Evolutionary conservation across 2,888 invertebrate genomes (phyloP).

Genomic region (Cephus rjabovi): DNA sequence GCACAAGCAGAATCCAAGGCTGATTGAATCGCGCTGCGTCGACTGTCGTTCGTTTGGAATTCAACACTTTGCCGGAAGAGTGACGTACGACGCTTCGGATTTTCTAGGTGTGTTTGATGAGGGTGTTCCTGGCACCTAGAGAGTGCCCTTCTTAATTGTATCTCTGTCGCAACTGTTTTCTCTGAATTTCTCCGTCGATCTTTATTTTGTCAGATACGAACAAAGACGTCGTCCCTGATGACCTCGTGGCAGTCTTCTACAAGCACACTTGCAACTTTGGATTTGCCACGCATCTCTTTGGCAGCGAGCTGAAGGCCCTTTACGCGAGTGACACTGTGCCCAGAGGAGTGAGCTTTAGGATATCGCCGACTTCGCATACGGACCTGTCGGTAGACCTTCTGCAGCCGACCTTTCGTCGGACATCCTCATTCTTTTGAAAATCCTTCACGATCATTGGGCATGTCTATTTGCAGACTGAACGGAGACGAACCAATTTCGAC

Average conservation of each 20-base stretch:
- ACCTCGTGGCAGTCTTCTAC: slow-evolving; percentile 92
- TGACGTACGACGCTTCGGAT: slow-evolving; percentile 89
- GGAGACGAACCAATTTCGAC: slow-evolving; percentile 90
- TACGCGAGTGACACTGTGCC: slow-evolving; percentile 81
- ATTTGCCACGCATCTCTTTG: slow-evolving; percentile 96
- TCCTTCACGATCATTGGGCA: background rate
- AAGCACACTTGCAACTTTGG: slow-evolving; percentile 94
- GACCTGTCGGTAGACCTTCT: slow-evolving; percentile 69
- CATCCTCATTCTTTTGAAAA: background rate
- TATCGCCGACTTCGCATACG: slow-evolving; percentile 89
- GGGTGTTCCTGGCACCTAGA: too few species aligned
- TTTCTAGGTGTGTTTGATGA: slow-evolving; percentile 72
- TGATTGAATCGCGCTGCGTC: slow-evolving; percentile 82
- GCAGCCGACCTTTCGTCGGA: slow-evolving; percentile 41
- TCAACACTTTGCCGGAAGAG: slow-evolving; percentile 89
- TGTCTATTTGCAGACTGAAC: slow-evolving; percentile 69
- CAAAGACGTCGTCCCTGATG: slow-evolving; percentile 91
- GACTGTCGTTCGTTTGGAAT: slow-evolving; percentile 89
- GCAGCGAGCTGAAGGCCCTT: slow-evolving; percentile 88
- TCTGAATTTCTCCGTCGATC: background rate
- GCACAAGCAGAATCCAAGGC: slow-evolving; percentile 84
- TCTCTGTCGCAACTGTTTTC: too few species aligned
- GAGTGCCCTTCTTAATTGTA: too few species aligned
- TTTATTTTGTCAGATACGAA: slow-evolving; percentile 77
- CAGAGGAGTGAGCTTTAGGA: slow-evolving; percentile 84